phyloP scores from a whole-genome alignment of 1,140 invertebrate genomes.

The Charaxes varanes region DNA sequence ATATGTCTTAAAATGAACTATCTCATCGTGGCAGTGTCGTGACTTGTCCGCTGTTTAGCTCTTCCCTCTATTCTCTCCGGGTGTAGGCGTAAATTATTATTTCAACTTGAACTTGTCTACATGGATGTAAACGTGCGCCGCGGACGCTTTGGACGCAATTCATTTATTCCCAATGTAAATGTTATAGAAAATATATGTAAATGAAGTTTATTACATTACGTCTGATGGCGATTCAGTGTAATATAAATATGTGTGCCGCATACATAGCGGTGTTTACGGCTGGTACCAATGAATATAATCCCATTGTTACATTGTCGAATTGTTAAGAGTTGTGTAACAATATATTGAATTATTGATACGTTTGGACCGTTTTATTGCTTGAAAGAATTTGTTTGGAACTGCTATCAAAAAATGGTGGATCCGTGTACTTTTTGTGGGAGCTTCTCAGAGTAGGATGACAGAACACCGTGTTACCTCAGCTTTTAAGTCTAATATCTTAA shows the following conservation, averaged over 20 bases:
- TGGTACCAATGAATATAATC: conserved; percentile 1
- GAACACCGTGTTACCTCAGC: too few species aligned
- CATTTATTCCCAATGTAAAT: conserved; percentile 71
- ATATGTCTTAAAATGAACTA: conserved; percentile 13
- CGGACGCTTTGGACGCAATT: conserved; percentile 41
- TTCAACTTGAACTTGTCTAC: conserved; percentile 25
- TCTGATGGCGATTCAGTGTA: conserved; percentile 57
- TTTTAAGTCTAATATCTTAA: too few species aligned
- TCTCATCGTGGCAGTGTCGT: conserved; percentile 5
- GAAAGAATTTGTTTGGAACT: too few species aligned
- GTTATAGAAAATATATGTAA: conserved; percentile 72
- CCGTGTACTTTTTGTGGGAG: too few species aligned
- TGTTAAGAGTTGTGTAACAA: too few species aligned
- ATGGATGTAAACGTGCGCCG: conserved; percentile 26
- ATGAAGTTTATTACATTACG: conserved; percentile 69
- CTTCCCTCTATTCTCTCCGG: conserved; percentile 4
- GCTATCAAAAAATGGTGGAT: too few species aligned
- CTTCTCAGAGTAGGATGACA: too few species aligned
- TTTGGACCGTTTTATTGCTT: too few species aligned
- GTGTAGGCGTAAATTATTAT: conserved; percentile 33
- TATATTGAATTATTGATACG: too few species aligned
- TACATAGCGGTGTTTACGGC: conserved; percentile 2
- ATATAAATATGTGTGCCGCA: conserved; percentile 53
- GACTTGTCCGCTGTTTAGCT: conserved; percentile 8
- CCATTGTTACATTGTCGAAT: neutral